These are phyloP conservation scores for Leuciscus idus DNA, from an alignment of 2,113 vertebrate genomes.

Conservation along the genomic window DNA sequence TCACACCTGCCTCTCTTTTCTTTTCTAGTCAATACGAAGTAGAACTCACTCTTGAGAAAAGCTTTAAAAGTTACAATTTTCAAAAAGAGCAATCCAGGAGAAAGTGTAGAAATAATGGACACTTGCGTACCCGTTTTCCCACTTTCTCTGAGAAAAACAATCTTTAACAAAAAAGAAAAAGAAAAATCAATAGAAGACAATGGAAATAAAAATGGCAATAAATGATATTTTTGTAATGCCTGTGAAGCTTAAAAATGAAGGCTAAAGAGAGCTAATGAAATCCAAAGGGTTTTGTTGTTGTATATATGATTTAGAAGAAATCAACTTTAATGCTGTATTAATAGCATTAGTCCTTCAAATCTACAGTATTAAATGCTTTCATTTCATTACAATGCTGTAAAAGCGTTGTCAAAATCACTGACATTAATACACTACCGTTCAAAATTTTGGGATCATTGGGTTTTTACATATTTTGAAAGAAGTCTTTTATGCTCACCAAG, in stretches of 20 bases:
- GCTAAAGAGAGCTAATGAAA: not conserved
- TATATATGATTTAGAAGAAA: not conserved
- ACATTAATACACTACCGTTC: not conserved
- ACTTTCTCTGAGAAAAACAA: not conserved
- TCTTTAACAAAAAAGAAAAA: not conserved
- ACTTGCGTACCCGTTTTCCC: not conserved
- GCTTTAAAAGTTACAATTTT: not conserved
- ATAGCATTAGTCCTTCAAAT: not conserved
- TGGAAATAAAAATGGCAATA: not conserved
- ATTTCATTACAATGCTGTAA: not conserved
- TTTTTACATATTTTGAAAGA: not conserved
- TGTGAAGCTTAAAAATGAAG: not conserved
- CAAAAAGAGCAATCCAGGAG: not conserved
- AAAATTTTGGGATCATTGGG: not conserved
- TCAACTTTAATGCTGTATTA: not conserved
- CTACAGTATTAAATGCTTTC: not conserved
- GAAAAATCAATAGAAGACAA: not conserved
- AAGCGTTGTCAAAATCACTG: not conserved
- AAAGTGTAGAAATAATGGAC: not conserved
- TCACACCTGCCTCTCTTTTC: slow-evolving; percentile 16
- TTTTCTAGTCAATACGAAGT: not conserved
- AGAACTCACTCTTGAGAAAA: slow-evolving; percentile 1
- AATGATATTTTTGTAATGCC: not conserved
- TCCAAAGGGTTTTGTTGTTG: not conserved
- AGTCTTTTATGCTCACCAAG: not conserved